A percentile compares a stretch with the other conserved stretches of the same genome.
Conservation (phyloP, 1,140 invertebrate species). For the Delia radicum region DNA sequence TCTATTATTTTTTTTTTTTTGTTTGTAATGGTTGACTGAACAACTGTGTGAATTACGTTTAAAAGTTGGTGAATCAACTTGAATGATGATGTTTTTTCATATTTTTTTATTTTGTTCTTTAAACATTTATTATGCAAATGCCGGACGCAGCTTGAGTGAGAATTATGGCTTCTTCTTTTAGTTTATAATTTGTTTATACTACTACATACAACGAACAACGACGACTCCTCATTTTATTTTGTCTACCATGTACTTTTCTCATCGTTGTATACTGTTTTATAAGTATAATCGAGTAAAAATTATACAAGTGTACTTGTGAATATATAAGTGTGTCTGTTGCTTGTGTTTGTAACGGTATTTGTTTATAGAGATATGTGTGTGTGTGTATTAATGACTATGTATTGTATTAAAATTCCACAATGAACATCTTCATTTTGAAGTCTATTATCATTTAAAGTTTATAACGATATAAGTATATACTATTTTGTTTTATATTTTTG, state of each 20-base stretch:
- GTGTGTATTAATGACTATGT: not conserved
- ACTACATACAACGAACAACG: not conserved
- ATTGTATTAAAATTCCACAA: not conserved
- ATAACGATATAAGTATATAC: not conserved
- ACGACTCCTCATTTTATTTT: not conserved
- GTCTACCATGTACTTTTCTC: no score
- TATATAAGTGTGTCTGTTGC: not conserved
- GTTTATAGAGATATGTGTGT: not conserved
- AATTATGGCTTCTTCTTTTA: not conserved
- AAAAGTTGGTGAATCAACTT: constrained; percentile 15
- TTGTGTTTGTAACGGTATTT: not conserved
- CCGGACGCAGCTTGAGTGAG: constrained; percentile 15
- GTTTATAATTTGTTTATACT: not conserved
- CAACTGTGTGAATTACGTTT: constrained; percentile 17
- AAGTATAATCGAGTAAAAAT: no score
- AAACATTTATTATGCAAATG: constrained; percentile 15
- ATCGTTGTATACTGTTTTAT: no score
- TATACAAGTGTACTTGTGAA: no score
- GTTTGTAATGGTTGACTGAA: not conserved
- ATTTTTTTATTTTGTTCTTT: not conserved
- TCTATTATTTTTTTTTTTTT: no score
- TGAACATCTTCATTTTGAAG: constrained; percentile 12
- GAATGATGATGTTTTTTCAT: not conserved
- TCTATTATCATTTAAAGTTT: constrained; percentile 1
- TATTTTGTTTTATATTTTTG: not conserved